phyloP scores from a whole-genome alignment of 2,888 invertebrate species.

The Papilio elwesi region DNA sequence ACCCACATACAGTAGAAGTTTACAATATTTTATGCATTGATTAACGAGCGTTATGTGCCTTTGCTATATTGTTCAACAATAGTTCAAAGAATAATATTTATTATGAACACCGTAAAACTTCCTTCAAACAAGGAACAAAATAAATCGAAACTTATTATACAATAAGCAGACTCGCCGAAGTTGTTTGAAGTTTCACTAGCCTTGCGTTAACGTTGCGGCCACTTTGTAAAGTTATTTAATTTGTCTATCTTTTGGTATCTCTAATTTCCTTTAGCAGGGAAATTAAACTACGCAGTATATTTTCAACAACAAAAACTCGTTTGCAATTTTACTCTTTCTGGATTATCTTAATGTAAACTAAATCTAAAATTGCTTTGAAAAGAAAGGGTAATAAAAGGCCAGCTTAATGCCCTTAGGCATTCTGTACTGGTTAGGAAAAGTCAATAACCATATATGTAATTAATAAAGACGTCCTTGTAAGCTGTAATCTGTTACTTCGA shows the following conservation, averaged over 20 bases:
- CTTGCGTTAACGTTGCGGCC: background rate
- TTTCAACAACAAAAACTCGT: background rate
- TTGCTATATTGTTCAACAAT: background rate
- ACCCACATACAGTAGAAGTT: too few species aligned
- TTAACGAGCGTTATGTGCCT: background rate
- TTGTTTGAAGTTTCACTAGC: background rate
- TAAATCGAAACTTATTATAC: slow-evolving; percentile 4
- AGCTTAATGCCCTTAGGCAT: too few species aligned
- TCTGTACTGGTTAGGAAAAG: too few species aligned
- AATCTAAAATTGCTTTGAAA: background rate
- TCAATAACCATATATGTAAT: too few species aligned
- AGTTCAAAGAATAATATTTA: background rate
- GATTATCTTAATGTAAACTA: background rate
- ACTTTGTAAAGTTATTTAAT: background rate
- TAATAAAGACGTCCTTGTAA: too few species aligned
- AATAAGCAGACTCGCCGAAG: slow-evolving; percentile 8
- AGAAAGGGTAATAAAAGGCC: too few species aligned
- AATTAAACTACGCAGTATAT: background rate
- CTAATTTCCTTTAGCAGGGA: background rate
- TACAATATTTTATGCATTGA: background rate
- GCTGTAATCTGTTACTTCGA: too few species aligned
- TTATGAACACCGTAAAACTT: slow-evolving; percentile 1
- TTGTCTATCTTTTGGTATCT: background rate
- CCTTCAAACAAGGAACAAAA: background rate
- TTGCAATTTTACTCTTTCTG: background rate